Conservation (phyloP, 2,888 invertebrate genomes). For the Agonopterix subpropinquella region DNA sequence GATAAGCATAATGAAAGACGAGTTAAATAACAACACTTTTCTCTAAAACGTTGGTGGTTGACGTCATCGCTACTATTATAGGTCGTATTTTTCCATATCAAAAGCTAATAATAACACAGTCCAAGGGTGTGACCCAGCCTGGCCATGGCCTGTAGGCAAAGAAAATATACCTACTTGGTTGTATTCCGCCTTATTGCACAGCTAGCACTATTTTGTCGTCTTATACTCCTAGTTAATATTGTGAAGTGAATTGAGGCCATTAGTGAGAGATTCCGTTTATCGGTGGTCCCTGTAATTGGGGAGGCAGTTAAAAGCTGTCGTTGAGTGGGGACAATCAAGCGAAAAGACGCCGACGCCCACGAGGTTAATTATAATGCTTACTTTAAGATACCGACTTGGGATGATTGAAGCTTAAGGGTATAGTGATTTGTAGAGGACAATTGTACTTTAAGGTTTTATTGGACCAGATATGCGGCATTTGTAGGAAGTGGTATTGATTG, state of each 20-base stretch:
- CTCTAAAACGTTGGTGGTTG: no score
- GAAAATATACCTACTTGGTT: no score
- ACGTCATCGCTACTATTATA: no score
- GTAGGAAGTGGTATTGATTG: no score
- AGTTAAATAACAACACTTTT: no score
- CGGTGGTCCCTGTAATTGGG: slow-evolving; percentile 29
- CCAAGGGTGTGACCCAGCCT: not conserved
- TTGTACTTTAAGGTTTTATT: no score
- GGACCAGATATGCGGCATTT: no score
- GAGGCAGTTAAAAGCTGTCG: slow-evolving; percentile 24
- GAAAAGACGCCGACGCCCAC: slow-evolving; percentile 13
- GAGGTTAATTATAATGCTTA: slow-evolving; percentile 12
- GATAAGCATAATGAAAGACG: no score
- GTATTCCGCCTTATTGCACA: not conserved
- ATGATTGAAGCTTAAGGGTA: not conserved
- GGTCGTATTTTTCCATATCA: no score
- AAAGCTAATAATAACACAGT: no score
- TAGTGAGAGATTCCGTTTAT: slow-evolving; percentile 26
- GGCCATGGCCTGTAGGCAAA: not conserved
- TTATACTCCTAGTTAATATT: not conserved
- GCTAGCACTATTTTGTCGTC: not conserved
- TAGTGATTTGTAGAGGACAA: no score
- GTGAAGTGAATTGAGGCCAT: slow-evolving; percentile 4
- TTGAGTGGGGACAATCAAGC: slow-evolving; percentile 27
- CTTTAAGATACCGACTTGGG: not conserved